A percentile compares a stretch with the other conserved stretches of the same genome.
Conservation (phyloP, 2,113 vertebrate species). For the Lepus timidus region DNA sequence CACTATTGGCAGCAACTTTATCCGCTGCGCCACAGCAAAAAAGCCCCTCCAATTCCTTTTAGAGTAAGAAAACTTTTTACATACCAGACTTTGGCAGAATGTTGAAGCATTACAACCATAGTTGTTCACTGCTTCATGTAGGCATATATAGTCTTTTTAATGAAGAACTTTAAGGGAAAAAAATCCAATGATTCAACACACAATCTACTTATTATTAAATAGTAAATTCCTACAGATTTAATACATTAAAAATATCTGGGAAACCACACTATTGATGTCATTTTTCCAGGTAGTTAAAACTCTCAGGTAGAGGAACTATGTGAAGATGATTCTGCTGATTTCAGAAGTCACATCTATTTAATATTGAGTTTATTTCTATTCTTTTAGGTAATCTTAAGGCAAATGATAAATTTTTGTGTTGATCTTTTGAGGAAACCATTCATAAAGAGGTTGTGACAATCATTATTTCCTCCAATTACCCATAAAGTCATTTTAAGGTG, state of each 20-base stretch:
- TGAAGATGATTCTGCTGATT: constrained; percentile 20
- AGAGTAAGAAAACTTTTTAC: background rate
- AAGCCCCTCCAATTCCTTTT: background rate
- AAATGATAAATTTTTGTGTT: background rate
- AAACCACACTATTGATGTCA: background rate
- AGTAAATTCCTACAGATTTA: background rate
- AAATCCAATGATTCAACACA: background rate
- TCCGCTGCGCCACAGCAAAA: too few relatives aligned
- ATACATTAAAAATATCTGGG: background rate
- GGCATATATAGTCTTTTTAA: background rate
- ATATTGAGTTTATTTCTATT: background rate
- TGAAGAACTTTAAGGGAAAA: constrained; percentile 31
- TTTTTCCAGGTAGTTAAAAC: background rate
- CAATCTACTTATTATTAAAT: background rate
- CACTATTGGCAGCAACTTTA: too few relatives aligned
- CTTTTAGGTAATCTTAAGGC: background rate
- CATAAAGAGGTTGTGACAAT: constrained; percentile 1
- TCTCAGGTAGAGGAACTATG: background rate
- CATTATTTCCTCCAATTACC: background rate
- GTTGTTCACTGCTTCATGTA: background rate
- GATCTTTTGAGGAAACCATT: background rate
- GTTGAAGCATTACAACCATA: background rate
- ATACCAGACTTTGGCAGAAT: constrained; percentile 41
- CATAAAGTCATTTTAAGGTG: background rate
- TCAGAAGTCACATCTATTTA: background rate